Conservation (phyloP, 2,797 vertebrate genomes). For the Pelodytes ibericus region DNA sequence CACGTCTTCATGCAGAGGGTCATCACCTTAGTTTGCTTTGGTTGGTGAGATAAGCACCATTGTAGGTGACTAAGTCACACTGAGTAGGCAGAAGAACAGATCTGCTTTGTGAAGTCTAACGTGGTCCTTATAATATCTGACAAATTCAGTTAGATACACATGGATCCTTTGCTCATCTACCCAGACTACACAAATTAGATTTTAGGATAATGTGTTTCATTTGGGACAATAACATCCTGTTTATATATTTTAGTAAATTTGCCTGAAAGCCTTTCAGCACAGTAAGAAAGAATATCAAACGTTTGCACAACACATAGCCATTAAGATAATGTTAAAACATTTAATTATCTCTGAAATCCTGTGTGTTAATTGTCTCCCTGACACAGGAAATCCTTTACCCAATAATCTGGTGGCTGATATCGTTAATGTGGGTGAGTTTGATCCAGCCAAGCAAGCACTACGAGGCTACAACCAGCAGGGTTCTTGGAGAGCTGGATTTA, state of each 20-base stretch:
- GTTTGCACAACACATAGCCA: background rate
- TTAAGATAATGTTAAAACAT: background rate
- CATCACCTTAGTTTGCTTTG: too few species aligned
- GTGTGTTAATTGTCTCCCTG: background rate
- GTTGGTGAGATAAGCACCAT: too few species aligned
- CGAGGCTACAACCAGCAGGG: slow-evolving; percentile 61
- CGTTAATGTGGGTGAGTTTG: slow-evolving; percentile 76
- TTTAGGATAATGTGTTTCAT: background rate
- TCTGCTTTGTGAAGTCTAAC: too few species aligned
- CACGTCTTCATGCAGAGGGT: too few species aligned
- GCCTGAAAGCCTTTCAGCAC: background rate
- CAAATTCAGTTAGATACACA: too few species aligned
- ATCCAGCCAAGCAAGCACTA: slow-evolving; percentile 75
- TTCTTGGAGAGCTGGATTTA: slow-evolving; percentile 66
- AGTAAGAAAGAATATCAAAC: too few species aligned
- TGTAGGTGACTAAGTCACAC: too few species aligned
- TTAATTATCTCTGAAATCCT: background rate
- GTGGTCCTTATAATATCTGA: too few species aligned
- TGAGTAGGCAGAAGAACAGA: too few species aligned
- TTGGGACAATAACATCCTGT: background rate
- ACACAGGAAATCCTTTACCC: slow-evolving; percentile 73
- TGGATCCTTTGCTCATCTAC: too few species aligned
- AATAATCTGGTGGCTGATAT: slow-evolving; percentile 68
- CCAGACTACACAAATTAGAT: too few species aligned
- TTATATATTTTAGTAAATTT: background rate